Conservation (phyloP, 2,113 vertebrate species). For the Nibea coibor region DNA sequence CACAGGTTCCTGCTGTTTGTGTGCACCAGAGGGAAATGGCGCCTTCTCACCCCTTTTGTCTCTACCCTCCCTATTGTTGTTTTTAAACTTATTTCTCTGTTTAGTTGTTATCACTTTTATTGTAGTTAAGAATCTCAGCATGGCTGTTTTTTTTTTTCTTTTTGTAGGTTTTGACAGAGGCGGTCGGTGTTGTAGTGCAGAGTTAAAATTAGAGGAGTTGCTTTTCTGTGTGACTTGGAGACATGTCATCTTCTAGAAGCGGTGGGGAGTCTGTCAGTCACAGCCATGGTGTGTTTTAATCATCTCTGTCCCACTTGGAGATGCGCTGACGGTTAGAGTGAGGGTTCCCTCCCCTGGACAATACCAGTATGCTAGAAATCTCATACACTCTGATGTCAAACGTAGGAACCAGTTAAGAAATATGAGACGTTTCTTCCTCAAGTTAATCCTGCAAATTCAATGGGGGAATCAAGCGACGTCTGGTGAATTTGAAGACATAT, state of each 20-base stretch:
- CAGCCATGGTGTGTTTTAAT: constrained; percentile 83
- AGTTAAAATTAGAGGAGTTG: constrained; percentile 85
- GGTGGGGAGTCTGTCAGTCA: constrained; percentile 83
- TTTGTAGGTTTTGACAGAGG: constrained; percentile 78
- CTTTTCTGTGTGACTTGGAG: constrained; percentile 78
- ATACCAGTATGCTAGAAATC: constrained; percentile 72
- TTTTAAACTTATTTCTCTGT: constrained; percentile 81
- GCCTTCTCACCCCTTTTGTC: constrained; percentile 79
- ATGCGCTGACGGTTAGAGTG: constrained; percentile 80
- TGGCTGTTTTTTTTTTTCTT: constrained; percentile 73
- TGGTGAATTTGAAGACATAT: constrained; percentile 78
- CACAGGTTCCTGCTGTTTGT: constrained; percentile 81
- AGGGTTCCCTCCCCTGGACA: constrained; percentile 85
- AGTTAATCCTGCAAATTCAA: constrained; percentile 81
- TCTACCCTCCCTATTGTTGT: constrained; percentile 78
- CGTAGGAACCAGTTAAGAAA: constrained; percentile 79
- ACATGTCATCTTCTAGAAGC: constrained; percentile 82
- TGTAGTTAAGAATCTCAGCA: constrained; percentile 77
- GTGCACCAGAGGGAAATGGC: constrained; percentile 78
- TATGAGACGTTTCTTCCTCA: constrained; percentile 76
- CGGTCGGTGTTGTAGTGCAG: constrained; percentile 75
- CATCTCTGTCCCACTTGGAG: constrained; percentile 83
- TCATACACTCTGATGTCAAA: constrained; percentile 80
- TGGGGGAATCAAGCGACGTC: constrained; percentile 80
- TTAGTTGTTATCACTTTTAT: constrained; percentile 82